Conservation (phyloP, 2,113 vertebrate species). For the Zapus hudsonius region DNA sequence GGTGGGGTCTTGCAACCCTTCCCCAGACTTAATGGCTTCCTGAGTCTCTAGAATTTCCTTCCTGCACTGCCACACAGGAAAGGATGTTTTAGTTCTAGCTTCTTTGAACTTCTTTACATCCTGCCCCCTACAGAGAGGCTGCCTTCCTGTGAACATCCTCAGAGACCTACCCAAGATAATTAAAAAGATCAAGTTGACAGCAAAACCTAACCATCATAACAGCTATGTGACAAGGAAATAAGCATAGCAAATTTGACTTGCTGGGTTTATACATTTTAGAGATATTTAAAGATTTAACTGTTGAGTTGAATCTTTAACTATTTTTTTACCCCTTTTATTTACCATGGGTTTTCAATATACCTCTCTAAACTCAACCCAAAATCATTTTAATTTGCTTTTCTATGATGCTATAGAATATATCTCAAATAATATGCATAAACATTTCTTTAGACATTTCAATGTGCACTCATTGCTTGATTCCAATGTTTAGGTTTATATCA, state of each 20-base stretch:
- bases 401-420: background rate
- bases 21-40: too few relatives aligned
- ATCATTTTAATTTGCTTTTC: conserved; percentile 24
- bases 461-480: background rate
- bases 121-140: too few relatives aligned
- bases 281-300: background rate
- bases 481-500: background rate
- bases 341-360: conserved; percentile 2
- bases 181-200: too few relatives aligned
- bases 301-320: background rate
- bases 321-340: background rate
- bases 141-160: too few relatives aligned
- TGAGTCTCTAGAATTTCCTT: too few relatives aligned
- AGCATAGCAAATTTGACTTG: background rate
- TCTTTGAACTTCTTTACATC: too few relatives aligned
- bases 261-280: background rate
- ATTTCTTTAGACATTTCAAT: background rate
- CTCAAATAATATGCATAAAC: background rate
- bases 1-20: too few relatives aligned
- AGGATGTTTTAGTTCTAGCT: too few relatives aligned
- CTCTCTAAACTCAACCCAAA: background rate
- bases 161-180: too few relatives aligned
- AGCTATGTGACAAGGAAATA: background rate
- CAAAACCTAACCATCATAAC: too few relatives aligned
- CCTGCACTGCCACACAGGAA: too few relatives aligned